These are phyloP conservation scores for Tetramorium simillimum DNA, from an alignment of 1,140 invertebrate species.

Conservation along the genomic window DNA sequence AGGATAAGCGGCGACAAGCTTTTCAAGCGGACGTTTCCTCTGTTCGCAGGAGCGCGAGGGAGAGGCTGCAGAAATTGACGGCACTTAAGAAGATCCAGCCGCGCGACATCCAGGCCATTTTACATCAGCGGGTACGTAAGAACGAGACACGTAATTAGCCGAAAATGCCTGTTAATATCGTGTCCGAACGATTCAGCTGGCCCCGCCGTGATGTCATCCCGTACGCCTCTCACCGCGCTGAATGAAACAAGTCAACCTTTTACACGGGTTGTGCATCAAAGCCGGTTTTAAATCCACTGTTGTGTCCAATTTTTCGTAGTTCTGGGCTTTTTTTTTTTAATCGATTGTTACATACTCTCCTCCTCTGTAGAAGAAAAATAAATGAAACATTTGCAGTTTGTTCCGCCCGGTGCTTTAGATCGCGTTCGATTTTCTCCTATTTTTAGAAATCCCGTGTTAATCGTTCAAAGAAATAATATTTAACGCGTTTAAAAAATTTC, in stretches of 20 bases:
- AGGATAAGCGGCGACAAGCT: slow-evolving; percentile 22
- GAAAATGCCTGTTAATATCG: slow-evolving; percentile 20
- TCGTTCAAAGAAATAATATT: background rate
- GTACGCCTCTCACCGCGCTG: slow-evolving; percentile 8
- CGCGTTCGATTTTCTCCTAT: background rate
- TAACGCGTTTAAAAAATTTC: background rate
- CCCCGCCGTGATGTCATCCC: slow-evolving; percentile 42
- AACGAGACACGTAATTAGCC: slow-evolving; percentile 21
- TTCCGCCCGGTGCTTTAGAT: background rate
- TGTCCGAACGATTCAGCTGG: slow-evolving; percentile 22
- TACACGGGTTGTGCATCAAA: background rate
- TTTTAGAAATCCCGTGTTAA: background rate
- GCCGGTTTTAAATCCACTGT: background rate
- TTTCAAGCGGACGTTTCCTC: slow-evolving; percentile 44
- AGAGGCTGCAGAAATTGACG: slow-evolving; percentile 95
- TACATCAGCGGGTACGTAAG: slow-evolving; percentile 93
- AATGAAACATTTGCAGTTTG: background rate
- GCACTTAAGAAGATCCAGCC: slow-evolving; percentile 96
- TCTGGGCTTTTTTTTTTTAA: background rate
- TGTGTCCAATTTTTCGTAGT: background rate
- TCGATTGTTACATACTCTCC: background rate
- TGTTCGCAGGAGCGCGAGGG: slow-evolving; percentile 88
- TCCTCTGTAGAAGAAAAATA: background rate
- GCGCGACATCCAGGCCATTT: slow-evolving; percentile 96
- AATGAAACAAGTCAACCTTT: slow-evolving; percentile 30